These are phyloP conservation scores for Euclidia mi DNA, from an alignment of 2,888 invertebrate species.

Conservation along the genomic window DNA sequence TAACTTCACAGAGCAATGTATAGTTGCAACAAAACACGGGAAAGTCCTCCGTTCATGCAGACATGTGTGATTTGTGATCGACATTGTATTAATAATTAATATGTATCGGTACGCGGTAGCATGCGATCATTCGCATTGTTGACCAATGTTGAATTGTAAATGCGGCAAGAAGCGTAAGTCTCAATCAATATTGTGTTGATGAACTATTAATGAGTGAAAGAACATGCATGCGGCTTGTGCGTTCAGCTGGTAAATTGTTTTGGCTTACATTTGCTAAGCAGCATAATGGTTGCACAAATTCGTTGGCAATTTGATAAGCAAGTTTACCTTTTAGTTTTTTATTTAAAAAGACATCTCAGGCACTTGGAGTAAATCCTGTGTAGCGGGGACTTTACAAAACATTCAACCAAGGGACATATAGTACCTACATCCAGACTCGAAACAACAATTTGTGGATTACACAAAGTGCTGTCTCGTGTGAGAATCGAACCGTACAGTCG, in stretches of 20 bases:
- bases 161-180: conserved; percentile 10
- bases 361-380: no score
- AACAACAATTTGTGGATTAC: no score
- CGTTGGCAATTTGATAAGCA: not conserved
- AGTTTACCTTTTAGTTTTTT: no score
- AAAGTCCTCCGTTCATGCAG: conserved; percentile 27
- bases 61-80: conserved; percentile 44
- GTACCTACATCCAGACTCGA: no score
- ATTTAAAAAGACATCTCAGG: no score
- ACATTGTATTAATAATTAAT: conserved; percentile 36
- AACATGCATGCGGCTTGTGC: not conserved
- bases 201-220: not conserved
- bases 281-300: no score
- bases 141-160: conserved; percentile 10
- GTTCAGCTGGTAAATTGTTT: not conserved
- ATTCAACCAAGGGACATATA: no score
- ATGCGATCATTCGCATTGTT: conserved; percentile 25
- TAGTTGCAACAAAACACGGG: conserved; percentile 7
- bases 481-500: no score
- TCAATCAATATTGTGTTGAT: not conserved
- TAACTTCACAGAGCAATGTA: no score
- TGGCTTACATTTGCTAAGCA: not conserved
- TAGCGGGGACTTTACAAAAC: no score
- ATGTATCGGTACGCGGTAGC: conserved; percentile 37
- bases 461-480: no score